phyloP scores from a whole-genome alignment of 2,888 invertebrate species.

The Papilio demoleus region DNA sequence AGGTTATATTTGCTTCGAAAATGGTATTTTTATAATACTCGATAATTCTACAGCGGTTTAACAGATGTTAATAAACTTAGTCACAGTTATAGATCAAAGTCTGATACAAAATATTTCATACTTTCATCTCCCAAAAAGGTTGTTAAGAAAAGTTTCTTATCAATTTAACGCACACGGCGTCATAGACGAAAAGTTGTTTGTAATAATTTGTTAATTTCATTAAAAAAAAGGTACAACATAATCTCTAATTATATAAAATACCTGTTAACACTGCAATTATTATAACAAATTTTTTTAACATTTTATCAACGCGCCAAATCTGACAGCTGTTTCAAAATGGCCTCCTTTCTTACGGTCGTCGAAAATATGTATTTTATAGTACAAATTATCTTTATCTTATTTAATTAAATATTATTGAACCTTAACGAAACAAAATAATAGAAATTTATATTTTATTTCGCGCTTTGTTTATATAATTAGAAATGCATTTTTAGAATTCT shows the following conservation, averaged over 20 bases:
- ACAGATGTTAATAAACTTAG: too few relatives aligned
- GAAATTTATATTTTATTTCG: neutral
- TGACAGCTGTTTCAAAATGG: slow-evolving; percentile 2
- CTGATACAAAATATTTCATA: too few relatives aligned
- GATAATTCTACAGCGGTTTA: too few relatives aligned
- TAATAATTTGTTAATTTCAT: too few relatives aligned
- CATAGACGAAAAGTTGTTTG: too few relatives aligned
- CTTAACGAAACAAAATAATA: neutral
- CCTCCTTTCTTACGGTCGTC: neutral
- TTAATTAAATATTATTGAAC: neutral
- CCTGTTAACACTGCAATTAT: neutral
- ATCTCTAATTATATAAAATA: neutral
- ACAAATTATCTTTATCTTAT: neutral
- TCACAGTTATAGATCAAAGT: too few relatives aligned
- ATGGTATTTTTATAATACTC: too few relatives aligned
- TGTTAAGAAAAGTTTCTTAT: too few relatives aligned
- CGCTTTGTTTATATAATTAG: neutral
- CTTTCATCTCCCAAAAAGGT: too few relatives aligned
- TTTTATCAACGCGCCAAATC: neutral
- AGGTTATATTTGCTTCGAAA: too few relatives aligned
- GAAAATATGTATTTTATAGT: neutral
- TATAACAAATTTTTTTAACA: neutral
- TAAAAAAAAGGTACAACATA: neutral
- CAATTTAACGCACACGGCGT: too few relatives aligned
- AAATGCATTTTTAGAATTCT: neutral